Percentiles rank a stretch among this genome's conserved stretches.
These are phyloP conservation scores for Saturnia japonica DNA, from an alignment of 2,888 invertebrate species.

Conservation along the genomic window DNA sequence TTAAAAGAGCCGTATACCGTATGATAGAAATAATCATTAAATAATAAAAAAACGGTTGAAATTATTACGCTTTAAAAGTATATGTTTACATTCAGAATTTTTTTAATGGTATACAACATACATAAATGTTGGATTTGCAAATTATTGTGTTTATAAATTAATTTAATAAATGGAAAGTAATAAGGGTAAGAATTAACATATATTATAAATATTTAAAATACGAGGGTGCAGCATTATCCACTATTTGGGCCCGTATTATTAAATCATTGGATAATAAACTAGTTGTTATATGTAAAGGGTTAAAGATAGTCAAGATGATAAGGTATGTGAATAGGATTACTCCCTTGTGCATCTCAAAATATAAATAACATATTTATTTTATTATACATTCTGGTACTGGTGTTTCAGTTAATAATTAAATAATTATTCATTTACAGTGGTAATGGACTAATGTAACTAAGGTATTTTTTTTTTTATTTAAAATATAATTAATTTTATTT, in stretches of 20 bases:
- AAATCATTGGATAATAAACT: background rate
- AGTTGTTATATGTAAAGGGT: background rate
- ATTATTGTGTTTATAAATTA: background rate
- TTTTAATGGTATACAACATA: too few species aligned
- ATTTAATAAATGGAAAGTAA: background rate
- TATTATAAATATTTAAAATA: background rate
- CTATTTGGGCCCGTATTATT: background rate
- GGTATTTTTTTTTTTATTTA: too few species aligned
- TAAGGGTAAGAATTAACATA: slow-evolving; percentile 5
- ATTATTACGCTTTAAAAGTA: too few species aligned
- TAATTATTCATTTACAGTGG: too few species aligned
- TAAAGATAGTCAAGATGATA: slow-evolving; percentile 35
- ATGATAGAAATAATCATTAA: too few species aligned
- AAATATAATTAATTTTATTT: too few species aligned
- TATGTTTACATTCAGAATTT: too few species aligned
- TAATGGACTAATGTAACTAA: too few species aligned
- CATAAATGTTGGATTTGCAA: background rate
- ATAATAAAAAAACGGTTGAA: too few species aligned
- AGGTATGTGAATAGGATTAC: slow-evolving; percentile 26
- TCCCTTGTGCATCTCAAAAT: background rate
- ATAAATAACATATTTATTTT: background rate
- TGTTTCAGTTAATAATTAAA: background rate
- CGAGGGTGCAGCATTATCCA: background rate
- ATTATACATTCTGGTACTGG: background rate
- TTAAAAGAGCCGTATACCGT: too few species aligned